These are phyloP conservation scores for Perdita meconis DNA, from an alignment of 2,888 invertebrate species.

Conservation along the genomic window DNA sequence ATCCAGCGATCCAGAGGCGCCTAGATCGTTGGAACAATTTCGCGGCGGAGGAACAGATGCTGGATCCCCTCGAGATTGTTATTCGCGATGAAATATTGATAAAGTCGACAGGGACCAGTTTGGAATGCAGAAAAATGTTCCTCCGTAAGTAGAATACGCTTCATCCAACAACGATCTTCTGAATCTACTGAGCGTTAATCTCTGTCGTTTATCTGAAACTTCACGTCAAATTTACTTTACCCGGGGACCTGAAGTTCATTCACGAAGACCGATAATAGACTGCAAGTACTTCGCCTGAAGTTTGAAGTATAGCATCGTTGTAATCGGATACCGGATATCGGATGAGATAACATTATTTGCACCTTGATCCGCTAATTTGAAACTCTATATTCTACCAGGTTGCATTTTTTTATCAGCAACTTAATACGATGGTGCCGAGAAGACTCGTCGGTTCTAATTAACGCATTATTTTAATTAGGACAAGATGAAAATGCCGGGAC, in stretches of 20 bases:
- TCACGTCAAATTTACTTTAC: no score
- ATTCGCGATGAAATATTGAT: background rate
- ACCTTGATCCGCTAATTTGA: no score
- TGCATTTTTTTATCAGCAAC: background rate
- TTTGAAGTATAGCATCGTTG: no score
- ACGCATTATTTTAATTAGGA: conserved; percentile 44
- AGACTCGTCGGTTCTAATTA: conserved; percentile 11
- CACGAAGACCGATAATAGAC: no score
- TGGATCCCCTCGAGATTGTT: background rate
- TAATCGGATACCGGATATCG: no score
- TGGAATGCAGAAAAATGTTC: background rate
- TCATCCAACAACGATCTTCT: background rate
- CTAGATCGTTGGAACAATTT: conserved; percentile 1
- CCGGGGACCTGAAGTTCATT: no score
- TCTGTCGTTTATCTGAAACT: no score
- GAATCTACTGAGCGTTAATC: background rate
- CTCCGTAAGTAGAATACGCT: background rate
- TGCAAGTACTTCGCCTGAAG: no score
- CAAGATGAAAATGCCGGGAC: conserved; percentile 24
- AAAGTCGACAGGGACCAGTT: background rate
- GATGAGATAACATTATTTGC: no score
- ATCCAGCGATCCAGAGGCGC: conserved; percentile 14
- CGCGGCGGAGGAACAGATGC: conserved; percentile 6
- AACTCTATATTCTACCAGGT: no score
- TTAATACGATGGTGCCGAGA: background rate